Conservation (phyloP, 2,113 vertebrate genomes). For the Chaenogobius annularis region DNA sequence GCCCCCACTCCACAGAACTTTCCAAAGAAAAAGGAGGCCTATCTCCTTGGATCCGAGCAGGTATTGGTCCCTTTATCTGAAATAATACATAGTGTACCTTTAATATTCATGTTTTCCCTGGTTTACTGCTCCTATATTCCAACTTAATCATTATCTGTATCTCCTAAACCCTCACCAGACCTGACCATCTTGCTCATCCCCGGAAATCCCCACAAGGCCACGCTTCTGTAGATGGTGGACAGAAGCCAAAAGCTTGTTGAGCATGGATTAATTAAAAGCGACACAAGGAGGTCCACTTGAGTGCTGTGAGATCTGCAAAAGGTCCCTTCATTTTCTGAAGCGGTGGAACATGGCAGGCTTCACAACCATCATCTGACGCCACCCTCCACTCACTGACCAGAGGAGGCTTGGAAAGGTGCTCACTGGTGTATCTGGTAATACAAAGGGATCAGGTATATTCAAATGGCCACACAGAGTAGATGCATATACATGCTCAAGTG, state of each 20-base stretch:
- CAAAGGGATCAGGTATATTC: not conserved
- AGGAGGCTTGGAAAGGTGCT: not conserved
- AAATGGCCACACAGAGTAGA: not conserved
- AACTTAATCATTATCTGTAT: not conserved
- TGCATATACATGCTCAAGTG: not conserved
- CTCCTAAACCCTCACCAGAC: not conserved
- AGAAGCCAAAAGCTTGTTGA: constrained; percentile 8
- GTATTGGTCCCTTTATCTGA: not conserved
- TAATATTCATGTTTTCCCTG: not conserved
- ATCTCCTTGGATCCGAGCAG: not conserved
- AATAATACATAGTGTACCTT: too few species aligned
- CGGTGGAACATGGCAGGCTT: constrained; percentile 6
- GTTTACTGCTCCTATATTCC: not conserved
- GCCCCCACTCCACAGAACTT: too few species aligned
- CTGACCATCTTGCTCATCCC: not conserved
- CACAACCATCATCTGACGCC: not conserved
- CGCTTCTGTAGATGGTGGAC: not conserved
- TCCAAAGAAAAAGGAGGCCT: too few species aligned
- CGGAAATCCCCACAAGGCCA: not conserved
- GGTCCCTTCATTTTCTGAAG: constrained; percentile 4
- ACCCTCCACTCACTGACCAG: not conserved
- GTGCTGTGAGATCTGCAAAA: not conserved
- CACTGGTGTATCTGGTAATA: not conserved
- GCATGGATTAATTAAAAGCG: constrained; percentile 24
- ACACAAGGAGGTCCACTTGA: constrained; percentile 22